Base-by-base conservation (phyloP, 30 jellyfish, hydroid and myxozoan genomes). In the Cassiopea xamachana region DNA sequence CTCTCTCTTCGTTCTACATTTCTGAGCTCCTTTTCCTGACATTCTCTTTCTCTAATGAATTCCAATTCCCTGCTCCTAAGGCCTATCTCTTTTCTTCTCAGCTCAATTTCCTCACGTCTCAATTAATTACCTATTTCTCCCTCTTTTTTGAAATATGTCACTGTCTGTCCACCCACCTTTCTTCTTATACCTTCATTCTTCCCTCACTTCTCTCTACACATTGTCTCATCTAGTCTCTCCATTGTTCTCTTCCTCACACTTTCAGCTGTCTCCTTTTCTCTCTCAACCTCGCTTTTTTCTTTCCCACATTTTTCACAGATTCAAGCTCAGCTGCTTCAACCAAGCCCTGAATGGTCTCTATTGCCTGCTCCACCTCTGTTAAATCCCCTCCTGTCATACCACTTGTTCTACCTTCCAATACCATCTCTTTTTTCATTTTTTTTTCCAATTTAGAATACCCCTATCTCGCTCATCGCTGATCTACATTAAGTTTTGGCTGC, bases 351-450 rank as follows among this genome's bases (percentile, higher is more conserved):
- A 73, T 18, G 17, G 81, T 27, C 51, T 73, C 81, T 13, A 16
- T 27, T 73, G 89, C 89, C 3, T 80, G 62, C 17, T 80, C 89
- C 7, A 80, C 58, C 79, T 80, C 89, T 80, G 89, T 50, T 43
- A 59, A 8, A 15, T 47, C 78, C 19, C 58, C 89, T n/a, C 80
- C 80, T 48, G 67, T 59, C 12, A 80, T 80, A 47, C 89, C 89
- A 55, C 69, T 50, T 27, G 89, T 80, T 43, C 67, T 60, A 13
- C n/a, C 80, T 47, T 80, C 89, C 61, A n/a, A 58, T 8, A 45
- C 48, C 49, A 46, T 80, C 39, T 55, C 58, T 55, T 80, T 60
- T 60, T 80, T 80, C n/a, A 80, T 49, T 2, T 27, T 46, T 50
- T 64, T 60, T 62, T 80, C 89, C 60, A 80, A 80, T 50, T 19